Evolutionary conservation across 2,797 vertebrate genomes (phyloP).

Genomic region (Falco peregrinus): DNA sequence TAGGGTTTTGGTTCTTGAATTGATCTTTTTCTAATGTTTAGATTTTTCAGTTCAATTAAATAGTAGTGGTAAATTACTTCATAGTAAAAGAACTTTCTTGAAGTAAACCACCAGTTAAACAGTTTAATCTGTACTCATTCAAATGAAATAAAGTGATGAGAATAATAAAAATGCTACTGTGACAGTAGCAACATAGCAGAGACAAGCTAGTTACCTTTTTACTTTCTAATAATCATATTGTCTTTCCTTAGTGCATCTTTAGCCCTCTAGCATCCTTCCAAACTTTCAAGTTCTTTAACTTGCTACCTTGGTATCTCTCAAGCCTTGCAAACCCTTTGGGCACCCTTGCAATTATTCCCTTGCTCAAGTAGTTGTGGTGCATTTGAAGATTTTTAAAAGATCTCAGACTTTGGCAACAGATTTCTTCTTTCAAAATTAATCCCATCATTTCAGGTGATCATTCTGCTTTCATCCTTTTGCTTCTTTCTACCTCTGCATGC

Average conservation of each 20-base stretch:
- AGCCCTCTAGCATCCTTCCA: background rate
- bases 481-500: background rate
- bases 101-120: background rate
- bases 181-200: background rate
- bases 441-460: slow-evolving; percentile 30
- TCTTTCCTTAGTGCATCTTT: background rate
- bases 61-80: background rate
- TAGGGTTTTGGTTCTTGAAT: background rate
- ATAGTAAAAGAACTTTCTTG: background rate
- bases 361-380: background rate
- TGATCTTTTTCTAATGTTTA: background rate
- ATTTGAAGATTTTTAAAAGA: slow-evolving; percentile 21
- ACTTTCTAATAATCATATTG: background rate
- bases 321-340: background rate
- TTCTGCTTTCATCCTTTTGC: background rate
- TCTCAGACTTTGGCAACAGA: background rate
- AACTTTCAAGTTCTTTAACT: background rate
- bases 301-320: background rate
- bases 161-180: background rate
- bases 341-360: background rate
- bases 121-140: background rate
- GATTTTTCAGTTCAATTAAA: background rate
- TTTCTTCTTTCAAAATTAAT: slow-evolving; percentile 33
- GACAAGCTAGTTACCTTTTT: background rate
- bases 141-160: background rate